Evolutionary conservation across 2,113 vertebrate species (phyloP), one percentile per base, ranked within the genome.

Genomic region (Ancistrus triradiatus): DNA sequence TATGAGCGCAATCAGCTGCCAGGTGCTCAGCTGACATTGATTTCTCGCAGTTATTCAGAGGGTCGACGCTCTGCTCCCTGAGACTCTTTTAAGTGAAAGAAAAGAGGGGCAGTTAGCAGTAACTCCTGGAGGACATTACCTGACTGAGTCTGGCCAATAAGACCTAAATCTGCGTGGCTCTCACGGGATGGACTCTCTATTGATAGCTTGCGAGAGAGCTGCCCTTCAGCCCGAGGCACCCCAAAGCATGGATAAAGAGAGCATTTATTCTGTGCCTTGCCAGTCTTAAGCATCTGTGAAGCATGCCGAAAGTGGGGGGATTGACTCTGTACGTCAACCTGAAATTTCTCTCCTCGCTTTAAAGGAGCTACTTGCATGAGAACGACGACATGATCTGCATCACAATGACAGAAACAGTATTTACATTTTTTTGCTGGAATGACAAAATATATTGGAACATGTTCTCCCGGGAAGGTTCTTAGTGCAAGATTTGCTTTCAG

Each of bases 61-160:
- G 48, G 51, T 65, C 42, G n/a, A 27, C n/a, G 51, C 33, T 31
- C 2, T 2, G 15, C 51, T 65, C 21, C n/a, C 42, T 2, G 21
- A 47, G 35, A 27, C 37, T 58, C 51, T 59, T 48, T 63, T 50
- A 61, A 46, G 48, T 64, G 24, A 57, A 53, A 70, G n/a, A 65
- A 68, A 73, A 60, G 46, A 59, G 49, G 42, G 46, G 47, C 57
- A 33, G 46, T 71, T 66, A 71, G 52, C 52, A 66, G 62, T 49
- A 60, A 60, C 56, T 71, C 53, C 57, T 77, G 13, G 40, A 69
- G 48, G 68, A 72, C 61, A 69, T 64, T 53, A 68, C 56, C 60
- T 70, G 59, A 68, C 52, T 53, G 50, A 71, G 42, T 52, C 25
- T 21, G 18, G 35, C 50, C 68, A 55, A 68, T 59, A 60, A 60